Conservation (phyloP, 2,888 invertebrate genomes). For the Xanthia icteritia region DNA sequence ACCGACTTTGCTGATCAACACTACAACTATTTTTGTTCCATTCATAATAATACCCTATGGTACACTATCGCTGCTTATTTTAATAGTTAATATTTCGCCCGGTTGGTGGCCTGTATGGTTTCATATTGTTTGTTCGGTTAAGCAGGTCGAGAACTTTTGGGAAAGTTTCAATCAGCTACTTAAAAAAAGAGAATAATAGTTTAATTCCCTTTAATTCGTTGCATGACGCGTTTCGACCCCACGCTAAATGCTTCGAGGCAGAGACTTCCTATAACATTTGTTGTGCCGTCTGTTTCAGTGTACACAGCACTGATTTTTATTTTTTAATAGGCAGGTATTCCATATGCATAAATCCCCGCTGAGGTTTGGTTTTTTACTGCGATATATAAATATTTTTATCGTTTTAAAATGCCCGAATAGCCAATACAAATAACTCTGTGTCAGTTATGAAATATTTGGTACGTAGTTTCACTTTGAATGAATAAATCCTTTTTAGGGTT, state of each 20-base stretch:
- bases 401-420: neutral
- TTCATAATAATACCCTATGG: neutral
- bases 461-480: neutral
- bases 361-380: neutral
- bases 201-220: neutral
- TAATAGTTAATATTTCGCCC: slow-evolving; percentile 2
- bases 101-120: neutral
- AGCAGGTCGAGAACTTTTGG: neutral
- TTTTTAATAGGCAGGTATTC: neutral
- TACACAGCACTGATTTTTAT: neutral
- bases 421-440: too few species aligned
- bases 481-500: neutral
- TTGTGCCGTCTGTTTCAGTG: neutral
- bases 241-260: neutral
- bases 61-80: neutral
- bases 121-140: neutral
- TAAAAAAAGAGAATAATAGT: neutral
- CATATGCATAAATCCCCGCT: neutral
- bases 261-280: too few species aligned
- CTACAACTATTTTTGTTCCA: neutral
- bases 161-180: neutral
- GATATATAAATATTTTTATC: neutral
- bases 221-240: neutral
- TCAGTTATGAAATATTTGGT: slow-evolving; percentile 1
- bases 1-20: neutral